Conservation (phyloP, 2,888 invertebrate species). For the Eudemis profundana region DNA sequence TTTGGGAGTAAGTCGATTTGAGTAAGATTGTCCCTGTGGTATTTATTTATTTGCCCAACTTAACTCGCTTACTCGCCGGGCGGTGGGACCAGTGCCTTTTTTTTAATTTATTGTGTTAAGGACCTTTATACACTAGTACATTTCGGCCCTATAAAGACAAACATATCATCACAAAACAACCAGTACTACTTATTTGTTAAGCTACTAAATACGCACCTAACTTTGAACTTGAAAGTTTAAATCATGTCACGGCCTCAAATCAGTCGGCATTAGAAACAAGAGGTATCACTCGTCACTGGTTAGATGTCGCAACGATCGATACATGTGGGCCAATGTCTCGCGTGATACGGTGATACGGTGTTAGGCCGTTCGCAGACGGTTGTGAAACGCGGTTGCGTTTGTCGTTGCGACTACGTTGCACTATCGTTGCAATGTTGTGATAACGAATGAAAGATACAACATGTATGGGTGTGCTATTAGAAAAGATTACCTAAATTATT, state of each 20-base stretch:
- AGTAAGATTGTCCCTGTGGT: too few species aligned
- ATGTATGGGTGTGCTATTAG: not conserved
- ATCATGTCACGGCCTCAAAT: constrained; percentile 61
- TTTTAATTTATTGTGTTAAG: too few species aligned
- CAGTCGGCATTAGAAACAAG: constrained; percentile 55
- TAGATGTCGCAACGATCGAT: constrained; percentile 75
- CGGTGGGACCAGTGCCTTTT: too few species aligned
- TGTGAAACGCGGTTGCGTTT: constrained; percentile 12
- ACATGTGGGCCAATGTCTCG: constrained; percentile 46
- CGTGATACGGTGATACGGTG: constrained; percentile 18
- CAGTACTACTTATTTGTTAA: too few species aligned
- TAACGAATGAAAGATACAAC: not conserved
- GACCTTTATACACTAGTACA: too few species aligned
- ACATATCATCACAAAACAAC: too few species aligned
- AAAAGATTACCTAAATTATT: too few species aligned
- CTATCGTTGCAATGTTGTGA: constrained; percentile 8
- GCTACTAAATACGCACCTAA: too few species aligned
- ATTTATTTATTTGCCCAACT: too few species aligned
- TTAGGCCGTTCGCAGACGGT: constrained; percentile 20
- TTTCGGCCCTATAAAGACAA: too few species aligned
- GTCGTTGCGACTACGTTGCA: constrained; percentile 17
- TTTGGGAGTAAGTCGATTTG: too few species aligned
- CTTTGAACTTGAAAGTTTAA: constrained; percentile 44
- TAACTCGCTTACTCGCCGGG: too few species aligned
- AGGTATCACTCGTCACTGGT: constrained; percentile 57